phyloP scores from a whole-genome alignment of 2,888 invertebrate species.

The Drosophila nr. fundita region DNA sequence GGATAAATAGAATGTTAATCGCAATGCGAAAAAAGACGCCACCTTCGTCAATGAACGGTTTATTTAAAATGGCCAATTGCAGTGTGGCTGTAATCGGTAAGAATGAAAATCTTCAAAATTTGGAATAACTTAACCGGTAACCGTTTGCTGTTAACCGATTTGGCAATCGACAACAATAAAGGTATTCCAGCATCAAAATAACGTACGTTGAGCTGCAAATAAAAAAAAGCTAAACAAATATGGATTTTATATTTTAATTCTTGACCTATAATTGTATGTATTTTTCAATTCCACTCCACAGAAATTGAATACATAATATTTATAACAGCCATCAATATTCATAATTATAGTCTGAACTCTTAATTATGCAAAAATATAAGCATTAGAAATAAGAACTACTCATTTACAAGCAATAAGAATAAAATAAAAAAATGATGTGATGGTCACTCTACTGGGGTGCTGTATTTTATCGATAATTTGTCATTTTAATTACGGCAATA shows the following conservation, averaged over 20 bases:
- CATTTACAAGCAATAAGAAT: background rate
- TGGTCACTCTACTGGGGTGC: background rate
- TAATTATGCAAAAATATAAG: background rate
- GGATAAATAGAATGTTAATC: background rate
- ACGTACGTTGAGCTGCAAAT: background rate
- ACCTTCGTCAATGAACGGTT: slow-evolving; percentile 68
- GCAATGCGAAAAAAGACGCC: slow-evolving; percentile 43
- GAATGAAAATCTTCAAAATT: background rate
- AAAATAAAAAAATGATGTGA: background rate
- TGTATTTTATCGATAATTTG: background rate
- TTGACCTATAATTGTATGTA: background rate
- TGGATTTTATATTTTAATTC: background rate
- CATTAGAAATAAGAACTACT: background rate
- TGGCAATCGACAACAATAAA: background rate
- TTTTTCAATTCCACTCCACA: background rate
- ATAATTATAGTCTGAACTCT: background rate
- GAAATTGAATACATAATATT: background rate
- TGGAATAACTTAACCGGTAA: slow-evolving; percentile 5
- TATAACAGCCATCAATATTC: background rate
- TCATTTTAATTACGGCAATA: background rate
- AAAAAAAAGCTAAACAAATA: background rate
- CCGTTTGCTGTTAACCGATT: slow-evolving; percentile 24
- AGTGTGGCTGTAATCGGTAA: slow-evolving; percentile 36
- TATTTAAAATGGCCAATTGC: slow-evolving; percentile 59
- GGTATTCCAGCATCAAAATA: background rate